Base-by-base conservation (phyloP, 2,888 invertebrate genomes). In the Drosophila colorata region DNA sequence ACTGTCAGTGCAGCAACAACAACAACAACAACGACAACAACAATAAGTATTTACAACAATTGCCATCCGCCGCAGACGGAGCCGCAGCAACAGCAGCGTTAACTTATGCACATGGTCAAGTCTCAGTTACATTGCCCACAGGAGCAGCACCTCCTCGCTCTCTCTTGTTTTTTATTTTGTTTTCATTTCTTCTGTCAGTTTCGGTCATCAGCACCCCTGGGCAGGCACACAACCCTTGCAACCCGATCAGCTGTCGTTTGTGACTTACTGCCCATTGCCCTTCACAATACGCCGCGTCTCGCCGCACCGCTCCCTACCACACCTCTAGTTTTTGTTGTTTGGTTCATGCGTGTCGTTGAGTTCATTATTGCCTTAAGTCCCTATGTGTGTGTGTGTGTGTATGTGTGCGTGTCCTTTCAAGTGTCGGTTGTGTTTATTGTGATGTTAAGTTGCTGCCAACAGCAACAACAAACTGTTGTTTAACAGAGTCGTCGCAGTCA, bases 211-310 rank as follows among this genome's bases (percentile, higher is more conserved):
- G 48, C 69, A 69, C 46, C 74, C 55, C 48, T 40, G n/a, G 46
- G 60, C 38, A 65, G 13, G 66, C 38, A 77, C 58, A 61, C 59
- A 85, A 76, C 82, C 74, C 77, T 76, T 88, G 88, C 85, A 87
- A 88, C 80, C 69, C 78, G 88, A 87, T 87, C 87, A 87, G 88
- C 87, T 84, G 84, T 79, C 70, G 64, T 49, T 60, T 60, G 56
- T 81, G 79, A 85, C 85, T 81, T 78, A 67, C 83, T 74, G 86
- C 74, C 80, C 82, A 75, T 53, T 79, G 48, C 48, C 65, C 58
- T 46, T 8, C 41, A 38, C 44, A n/a, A 18, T n/a, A 38, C 57
- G 13, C 43, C 64, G 28, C 47, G 49, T 58, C 55, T 41, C 33
- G 43, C 14, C 33, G 33, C 11, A 13, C 25, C 23, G 37, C 52